phyloP scores from a whole-genome alignment of 2,888 invertebrate genomes.

The Linnaemya tessellans region DNA sequence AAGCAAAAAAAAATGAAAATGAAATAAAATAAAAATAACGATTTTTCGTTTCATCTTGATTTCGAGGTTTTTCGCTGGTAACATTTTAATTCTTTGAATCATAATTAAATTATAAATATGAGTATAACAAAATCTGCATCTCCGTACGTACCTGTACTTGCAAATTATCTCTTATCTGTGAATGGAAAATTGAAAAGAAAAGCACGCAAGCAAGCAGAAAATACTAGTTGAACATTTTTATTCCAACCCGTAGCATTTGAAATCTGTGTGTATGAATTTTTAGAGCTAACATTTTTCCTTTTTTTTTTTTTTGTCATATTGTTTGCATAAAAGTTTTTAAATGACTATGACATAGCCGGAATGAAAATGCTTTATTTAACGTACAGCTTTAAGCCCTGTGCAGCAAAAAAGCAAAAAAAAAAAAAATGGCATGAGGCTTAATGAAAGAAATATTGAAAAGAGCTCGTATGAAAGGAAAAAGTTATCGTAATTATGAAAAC shows the following conservation, averaged over 20 bases:
- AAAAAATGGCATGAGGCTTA: not conserved
- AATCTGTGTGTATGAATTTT: conserved; percentile 18
- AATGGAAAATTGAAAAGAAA: conserved; percentile 29
- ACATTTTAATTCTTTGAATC: conserved; percentile 54
- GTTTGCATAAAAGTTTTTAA: conserved; percentile 27
- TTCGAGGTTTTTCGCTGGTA: conserved; percentile 53
- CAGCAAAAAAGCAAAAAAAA: not conserved
- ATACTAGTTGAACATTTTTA: conserved; percentile 43
- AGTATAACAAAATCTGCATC: conserved; percentile 27
- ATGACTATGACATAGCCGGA: conserved; percentile 7
- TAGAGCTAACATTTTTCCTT: conserved; percentile 14
- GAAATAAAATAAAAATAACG: conserved; percentile 42
- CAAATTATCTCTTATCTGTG: conserved; percentile 36
- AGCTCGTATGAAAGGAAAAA: not conserved
- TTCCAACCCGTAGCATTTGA: conserved; percentile 9
- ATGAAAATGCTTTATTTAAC: not conserved
- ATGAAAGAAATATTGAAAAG: conserved; percentile 1
- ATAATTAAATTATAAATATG: conserved; percentile 53
- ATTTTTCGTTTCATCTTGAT: conserved; percentile 50
- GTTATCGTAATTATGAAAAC: not conserved
- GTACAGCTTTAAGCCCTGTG: conserved; percentile 1
- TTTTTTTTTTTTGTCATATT: conserved; percentile 12
- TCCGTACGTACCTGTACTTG: conserved; percentile 4
- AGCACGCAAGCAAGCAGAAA: not conserved
- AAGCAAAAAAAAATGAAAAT: not conserved